phyloP scores from a whole-genome alignment of 2,797 vertebrate species.

The Eidolon dupreanum region DNA sequence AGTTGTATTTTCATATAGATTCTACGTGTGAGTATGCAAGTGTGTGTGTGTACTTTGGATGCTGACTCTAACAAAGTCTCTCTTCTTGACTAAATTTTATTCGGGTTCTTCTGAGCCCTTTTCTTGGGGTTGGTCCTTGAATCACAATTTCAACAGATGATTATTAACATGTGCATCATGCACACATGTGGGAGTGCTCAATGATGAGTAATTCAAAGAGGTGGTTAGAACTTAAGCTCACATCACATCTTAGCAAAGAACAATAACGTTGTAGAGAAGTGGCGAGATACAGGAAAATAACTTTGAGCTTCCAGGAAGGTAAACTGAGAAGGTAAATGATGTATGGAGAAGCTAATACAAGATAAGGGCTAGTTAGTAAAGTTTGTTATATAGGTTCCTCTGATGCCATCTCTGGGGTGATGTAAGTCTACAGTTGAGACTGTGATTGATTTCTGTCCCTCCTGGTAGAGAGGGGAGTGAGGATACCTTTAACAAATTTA shows the following conservation, averaged over 20 bases:
- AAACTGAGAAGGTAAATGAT: background rate
- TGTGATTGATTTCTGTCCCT: background rate
- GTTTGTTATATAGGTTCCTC: background rate
- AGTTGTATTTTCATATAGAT: background rate
- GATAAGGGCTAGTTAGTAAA: background rate
- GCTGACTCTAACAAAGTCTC: background rate
- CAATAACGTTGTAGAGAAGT: background rate
- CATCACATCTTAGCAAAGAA: background rate
- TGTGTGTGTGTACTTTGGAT: background rate
- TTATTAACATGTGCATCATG: background rate
- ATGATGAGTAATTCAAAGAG: background rate
- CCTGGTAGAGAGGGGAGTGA: accelerated
- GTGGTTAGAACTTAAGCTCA: background rate
- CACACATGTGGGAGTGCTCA: background rate
- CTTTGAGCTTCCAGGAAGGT: background rate
- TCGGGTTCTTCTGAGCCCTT: background rate
- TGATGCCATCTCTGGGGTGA: background rate
- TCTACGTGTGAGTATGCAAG: background rate
- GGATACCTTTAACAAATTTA: background rate
- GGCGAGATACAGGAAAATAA: background rate
- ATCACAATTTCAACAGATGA: background rate
- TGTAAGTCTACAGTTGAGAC: background rate
- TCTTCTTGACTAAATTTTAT: background rate
- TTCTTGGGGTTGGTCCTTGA: background rate
- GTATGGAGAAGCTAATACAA: background rate